Evolutionary conservation across 2,113 vertebrate species (phyloP), one percentile per base, ranked within the genome.

Genomic region (Corydoras sp.): DNA sequence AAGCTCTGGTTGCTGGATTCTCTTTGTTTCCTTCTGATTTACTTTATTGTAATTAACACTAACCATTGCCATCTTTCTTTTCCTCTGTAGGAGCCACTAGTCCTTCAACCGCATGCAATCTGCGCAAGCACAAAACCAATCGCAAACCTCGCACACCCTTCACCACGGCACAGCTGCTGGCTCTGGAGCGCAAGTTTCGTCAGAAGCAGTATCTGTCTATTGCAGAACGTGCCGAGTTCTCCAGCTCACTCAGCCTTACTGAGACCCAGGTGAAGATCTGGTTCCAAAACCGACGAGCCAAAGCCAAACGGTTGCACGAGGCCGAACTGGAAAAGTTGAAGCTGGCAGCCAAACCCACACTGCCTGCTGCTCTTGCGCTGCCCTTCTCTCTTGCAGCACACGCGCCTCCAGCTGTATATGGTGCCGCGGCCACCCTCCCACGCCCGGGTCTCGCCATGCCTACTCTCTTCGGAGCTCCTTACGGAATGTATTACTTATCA

Each of bases 201-300:
- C 92, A 92, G 83, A 92, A 93, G 77, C 92, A 92, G 82, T 91
- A 91, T 80, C 87, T 92, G 62, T 91, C 90, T 80, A 90, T 90
- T 65, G 87, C 88, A 24, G 92, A 93, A 83, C 81, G 89, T 77
- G 89, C 90, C 29, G 89, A 92, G 84, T 90, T 92, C 85, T 89
- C 89, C 83, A 88, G 83, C 81, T 90, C 89, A 0, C 90, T 93
- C 74, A 91, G 88, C 82, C 88, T 92, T 78, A 91, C 90, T 54
- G 91, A 93, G 88, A 93, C 91, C 9, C 91, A 93, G 81, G 92
- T 93, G 68, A 92, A 93, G 81, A 92, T 93, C 15, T 93, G 92
- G 92, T 93, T 93, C 76, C 92, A 93, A 76, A 93, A 93, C 83
- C 76, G 92, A 55, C 83, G 92, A 32, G 92, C 91, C 53, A 93